Percentiles rank a stretch among this genome's conserved stretches.
Evolutionary conservation across 2,113 vertebrate genomes (phyloP).

Genomic region (Sapajus apella): DNA sequence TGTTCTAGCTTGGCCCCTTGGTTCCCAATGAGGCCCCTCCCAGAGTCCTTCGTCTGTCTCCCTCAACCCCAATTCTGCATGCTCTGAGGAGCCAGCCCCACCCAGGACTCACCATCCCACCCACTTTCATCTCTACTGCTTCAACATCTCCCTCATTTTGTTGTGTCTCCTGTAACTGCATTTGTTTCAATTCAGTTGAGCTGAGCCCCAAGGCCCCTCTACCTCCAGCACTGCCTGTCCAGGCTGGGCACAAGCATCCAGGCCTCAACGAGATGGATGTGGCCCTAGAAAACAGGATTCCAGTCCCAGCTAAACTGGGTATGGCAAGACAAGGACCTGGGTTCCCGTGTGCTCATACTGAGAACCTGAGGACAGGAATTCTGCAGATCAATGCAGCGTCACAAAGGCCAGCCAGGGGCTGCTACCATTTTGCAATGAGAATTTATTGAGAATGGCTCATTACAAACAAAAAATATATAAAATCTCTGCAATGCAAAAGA

Average conservation of each 20-base stretch:
- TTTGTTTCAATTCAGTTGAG: background rate
- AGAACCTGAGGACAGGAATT: background rate
- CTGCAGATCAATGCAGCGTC: background rate
- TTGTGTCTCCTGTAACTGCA: background rate
- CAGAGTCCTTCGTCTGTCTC: background rate
- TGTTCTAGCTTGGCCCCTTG: background rate
- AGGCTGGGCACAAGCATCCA: background rate
- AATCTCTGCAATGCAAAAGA: slow-evolving; percentile 85
- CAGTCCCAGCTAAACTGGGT: background rate
- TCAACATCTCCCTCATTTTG: background rate
- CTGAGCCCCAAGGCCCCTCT: background rate
- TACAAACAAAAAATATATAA: slow-evolving; percentile 88
- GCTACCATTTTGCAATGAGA: background rate
- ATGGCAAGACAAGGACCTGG: background rate
- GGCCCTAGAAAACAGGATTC: background rate
- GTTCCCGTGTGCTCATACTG: background rate
- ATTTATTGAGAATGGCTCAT: slow-evolving; percentile 86
- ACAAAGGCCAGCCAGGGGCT: background rate
- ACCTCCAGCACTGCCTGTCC: background rate
- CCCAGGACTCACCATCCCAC: background rate
- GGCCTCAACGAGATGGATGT: background rate
- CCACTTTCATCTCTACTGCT: background rate
- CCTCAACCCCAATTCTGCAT: too few species aligned
- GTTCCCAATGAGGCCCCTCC: too few species aligned
- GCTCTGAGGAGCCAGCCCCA: background rate